Percentiles rank a stretch among this genome's conserved stretches.
Conservation (phyloP, 2,797 vertebrate species). For the Adelosebastes latens region DNA sequence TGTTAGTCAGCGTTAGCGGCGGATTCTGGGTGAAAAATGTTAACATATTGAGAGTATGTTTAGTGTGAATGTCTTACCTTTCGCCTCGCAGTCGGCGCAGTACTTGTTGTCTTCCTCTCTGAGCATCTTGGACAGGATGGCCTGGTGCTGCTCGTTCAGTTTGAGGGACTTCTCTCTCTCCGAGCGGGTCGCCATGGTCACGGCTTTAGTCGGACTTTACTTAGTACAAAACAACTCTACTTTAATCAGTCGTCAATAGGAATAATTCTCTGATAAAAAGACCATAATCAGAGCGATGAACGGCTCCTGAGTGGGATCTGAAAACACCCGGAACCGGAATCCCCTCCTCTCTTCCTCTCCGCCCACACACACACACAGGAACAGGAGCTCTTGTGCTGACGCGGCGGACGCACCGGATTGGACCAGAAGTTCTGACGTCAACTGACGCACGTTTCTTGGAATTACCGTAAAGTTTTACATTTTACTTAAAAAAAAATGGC, state of each 20-base stretch:
- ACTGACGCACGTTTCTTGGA: conserved; percentile 12
- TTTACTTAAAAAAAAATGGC: too few relatives aligned
- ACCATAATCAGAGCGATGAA: conserved; percentile 73
- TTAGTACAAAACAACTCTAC: conserved; percentile 10
- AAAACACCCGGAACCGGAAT: conserved; percentile 85
- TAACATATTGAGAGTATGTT: background rate
- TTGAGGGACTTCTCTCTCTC: conserved; percentile 97
- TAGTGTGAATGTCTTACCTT: conserved; percentile 81
- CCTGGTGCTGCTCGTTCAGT: conserved; percentile 98
- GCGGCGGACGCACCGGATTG: conserved; percentile 63
- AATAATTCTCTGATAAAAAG: conserved; percentile 60
- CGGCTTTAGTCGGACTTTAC: conserved; percentile 21
- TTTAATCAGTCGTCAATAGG: conserved; percentile 50
- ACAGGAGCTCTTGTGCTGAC: conserved; percentile 64
- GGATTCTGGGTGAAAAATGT: background rate
- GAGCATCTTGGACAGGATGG: conserved; percentile 96
- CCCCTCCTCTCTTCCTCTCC: conserved; percentile 41
- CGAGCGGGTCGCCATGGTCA: conserved; percentile 92
- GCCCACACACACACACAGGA: conserved; percentile 45
- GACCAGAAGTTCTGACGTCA: conserved; percentile 49
- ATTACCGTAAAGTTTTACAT: background rate
- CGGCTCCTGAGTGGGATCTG: conserved; percentile 56
- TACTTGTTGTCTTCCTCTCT: conserved; percentile 99
- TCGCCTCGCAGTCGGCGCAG: conserved; percentile 98
- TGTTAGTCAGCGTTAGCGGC: background rate